phyloP scores from a whole-genome alignment of 1,140 invertebrate genomes.

The Hypothenemus hampei region DNA sequence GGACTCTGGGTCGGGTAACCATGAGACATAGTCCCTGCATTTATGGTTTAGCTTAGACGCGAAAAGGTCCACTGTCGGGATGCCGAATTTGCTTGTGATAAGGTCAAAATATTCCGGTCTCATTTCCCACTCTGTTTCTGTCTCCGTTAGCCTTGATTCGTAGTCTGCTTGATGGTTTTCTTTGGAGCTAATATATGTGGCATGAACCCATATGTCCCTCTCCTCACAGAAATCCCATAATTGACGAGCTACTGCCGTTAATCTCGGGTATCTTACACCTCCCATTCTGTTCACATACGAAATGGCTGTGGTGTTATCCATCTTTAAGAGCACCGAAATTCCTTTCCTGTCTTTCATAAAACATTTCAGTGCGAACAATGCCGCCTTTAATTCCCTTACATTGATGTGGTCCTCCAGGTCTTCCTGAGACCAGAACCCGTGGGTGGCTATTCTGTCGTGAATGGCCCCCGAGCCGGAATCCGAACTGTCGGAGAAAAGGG shows the following conservation, averaged over 20 bases:
- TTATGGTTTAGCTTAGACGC: background rate
- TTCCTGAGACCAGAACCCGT: background rate
- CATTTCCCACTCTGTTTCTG: constrained; percentile 5
- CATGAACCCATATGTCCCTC: constrained; percentile 31
- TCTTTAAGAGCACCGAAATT: background rate
- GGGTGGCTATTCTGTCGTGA: background rate
- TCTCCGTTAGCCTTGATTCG: constrained; percentile 21
- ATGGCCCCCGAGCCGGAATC: background rate
- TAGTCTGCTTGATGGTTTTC: constrained; percentile 34
- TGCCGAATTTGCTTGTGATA: constrained; percentile 25
- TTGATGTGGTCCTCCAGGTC: background rate
- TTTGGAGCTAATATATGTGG: constrained; percentile 29
- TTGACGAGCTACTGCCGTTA: background rate
- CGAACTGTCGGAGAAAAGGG: background rate
- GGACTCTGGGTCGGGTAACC: constrained; percentile 28
- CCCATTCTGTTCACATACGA: background rate
- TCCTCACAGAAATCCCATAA: constrained; percentile 39
- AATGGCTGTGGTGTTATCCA: background rate
- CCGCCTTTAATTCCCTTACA: background rate
- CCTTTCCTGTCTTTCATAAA: background rate
- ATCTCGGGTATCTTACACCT: background rate
- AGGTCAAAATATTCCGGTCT: constrained; percentile 5
- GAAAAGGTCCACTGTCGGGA: constrained; percentile 32
- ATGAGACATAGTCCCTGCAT: constrained; percentile 30
- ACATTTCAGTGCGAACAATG: background rate